Evolutionary conservation across 64 coral and sea anemone genomes (phyloP).

Genomic region (Actinia tenebrosa): DNA sequence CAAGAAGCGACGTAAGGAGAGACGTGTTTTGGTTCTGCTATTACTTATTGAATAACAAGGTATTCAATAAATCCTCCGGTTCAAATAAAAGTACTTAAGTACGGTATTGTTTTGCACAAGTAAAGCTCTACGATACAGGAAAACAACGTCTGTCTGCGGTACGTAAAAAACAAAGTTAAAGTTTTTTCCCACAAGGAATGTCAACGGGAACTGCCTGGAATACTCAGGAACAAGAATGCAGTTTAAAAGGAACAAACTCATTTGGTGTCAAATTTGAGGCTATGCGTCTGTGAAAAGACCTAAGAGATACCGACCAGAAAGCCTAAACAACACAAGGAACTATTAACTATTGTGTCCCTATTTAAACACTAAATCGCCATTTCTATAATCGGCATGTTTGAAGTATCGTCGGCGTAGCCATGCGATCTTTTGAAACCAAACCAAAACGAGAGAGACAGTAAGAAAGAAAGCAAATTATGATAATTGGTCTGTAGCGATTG

Average conservation of each 20-base stretch:
- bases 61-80: neutral
- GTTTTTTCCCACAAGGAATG: neutral
- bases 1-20: neutral
- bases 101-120: neutral
- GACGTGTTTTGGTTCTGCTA: neutral
- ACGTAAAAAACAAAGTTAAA: too few species aligned
- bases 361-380: neutral
- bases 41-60: neutral
- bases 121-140: neutral
- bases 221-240: neutral
- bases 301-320: neutral
- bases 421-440: neutral
- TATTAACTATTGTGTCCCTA: neutral
- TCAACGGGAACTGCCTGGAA: neutral
- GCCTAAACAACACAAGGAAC: neutral
- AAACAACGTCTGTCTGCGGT: neutral
- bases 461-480: neutral
- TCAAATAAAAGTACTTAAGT: conserved; percentile 1
- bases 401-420: neutral
- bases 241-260: neutral
- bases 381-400: neutral
- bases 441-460: neutral
- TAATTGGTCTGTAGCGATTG: neutral
- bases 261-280: neutral
- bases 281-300: neutral